These are phyloP conservation scores for Valencia hispanica DNA, from an alignment of 2,797 vertebrate species.

Conservation along the genomic window DNA sequence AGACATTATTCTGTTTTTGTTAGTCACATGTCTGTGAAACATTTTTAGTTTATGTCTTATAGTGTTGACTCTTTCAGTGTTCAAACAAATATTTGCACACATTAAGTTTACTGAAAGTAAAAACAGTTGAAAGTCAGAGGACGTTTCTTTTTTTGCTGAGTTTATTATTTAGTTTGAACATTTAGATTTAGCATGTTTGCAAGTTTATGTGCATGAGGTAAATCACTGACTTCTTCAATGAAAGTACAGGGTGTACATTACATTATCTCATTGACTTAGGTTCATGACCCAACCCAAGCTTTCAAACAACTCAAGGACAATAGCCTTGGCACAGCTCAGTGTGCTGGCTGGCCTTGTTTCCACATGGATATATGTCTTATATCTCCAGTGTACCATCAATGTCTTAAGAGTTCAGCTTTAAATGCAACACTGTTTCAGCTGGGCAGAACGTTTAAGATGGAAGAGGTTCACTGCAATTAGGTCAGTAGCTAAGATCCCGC, in stretches of 20 bases:
- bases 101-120: too few species aligned
- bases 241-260: conserved; percentile 16
- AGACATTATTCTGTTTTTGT: too few species aligned
- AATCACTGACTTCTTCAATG: conserved; percentile 11
- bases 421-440: conserved; percentile 57
- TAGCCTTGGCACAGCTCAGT: not conserved
- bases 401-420: conserved; percentile 43
- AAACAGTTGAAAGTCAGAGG: too few species aligned
- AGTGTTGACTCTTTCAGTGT: too few species aligned
- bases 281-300: conserved; percentile 2
- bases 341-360: not conserved
- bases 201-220: conserved; percentile 1
- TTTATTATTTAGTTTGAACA: not conserved
- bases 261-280: conserved; percentile 8
- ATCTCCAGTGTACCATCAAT: conserved; percentile 29
- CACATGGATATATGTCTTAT: conserved; percentile 8
- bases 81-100: too few species aligned
- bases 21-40: too few species aligned
- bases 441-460: conserved; percentile 22
- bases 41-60: too few species aligned
- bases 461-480: conserved; percentile 15
- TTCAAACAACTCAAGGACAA: conserved; percentile 10
- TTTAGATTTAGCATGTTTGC: conserved; percentile 1
- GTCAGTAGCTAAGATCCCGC: conserved; percentile 10
- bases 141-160: too few species aligned